Base-by-base conservation (phyloP, 35 echinoderm and acorn worm species). In the Hemicentrotus pulcherrimus region DNA sequence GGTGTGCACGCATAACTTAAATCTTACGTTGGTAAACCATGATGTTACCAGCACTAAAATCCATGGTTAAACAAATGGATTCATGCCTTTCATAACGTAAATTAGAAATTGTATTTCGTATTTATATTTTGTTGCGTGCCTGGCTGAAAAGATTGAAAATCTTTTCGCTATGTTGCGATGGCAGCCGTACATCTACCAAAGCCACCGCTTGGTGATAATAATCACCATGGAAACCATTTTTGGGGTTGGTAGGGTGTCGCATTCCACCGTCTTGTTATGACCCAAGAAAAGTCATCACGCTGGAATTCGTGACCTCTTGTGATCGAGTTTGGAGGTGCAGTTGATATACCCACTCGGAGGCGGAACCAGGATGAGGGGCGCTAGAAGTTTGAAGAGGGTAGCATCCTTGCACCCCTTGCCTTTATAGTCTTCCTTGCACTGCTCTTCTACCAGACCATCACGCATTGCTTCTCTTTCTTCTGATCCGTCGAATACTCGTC, bases 221-320 rank as follows among this genome's bases (percentile, higher is more conserved):
- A 22, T 78, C 65, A 28, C 65, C 65, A 78, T 78, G 65, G 22
- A 22, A 78, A 78, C 65, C 65, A 78, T 78, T 78, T 78, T 78
- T 78, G 0, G 15, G 65, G n/a, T 78, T 78, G 65, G 65, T 78
- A 78, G 65, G 65, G 28, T n/a, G 65, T 28, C 65, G 65, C 65
- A 78, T 78, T 78, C 65, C 65, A 78, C 65, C 65, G 19, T 78
- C 65, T 78, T 28, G 22, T 78, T 70, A 6, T 28, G 65, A 28
- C 65, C 65, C 6, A 78, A 28, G 65, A 78, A 78, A 78, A 78
- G 65, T 78, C 65, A 78, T 78, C 65, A 78, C 22, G 22, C 22
- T 78, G 65, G 65, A 78, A 78, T 78, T 78, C 65, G 65, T 78
- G 65, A 78, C 65, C 65, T 78, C 65, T 78, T 78, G 65, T n/a